Percentiles rank a stretch among this genome's conserved stretches.
Evolutionary conservation across 2,888 invertebrate genomes (phyloP).

Genomic region (Drosophila nr. perissopoda): DNA sequence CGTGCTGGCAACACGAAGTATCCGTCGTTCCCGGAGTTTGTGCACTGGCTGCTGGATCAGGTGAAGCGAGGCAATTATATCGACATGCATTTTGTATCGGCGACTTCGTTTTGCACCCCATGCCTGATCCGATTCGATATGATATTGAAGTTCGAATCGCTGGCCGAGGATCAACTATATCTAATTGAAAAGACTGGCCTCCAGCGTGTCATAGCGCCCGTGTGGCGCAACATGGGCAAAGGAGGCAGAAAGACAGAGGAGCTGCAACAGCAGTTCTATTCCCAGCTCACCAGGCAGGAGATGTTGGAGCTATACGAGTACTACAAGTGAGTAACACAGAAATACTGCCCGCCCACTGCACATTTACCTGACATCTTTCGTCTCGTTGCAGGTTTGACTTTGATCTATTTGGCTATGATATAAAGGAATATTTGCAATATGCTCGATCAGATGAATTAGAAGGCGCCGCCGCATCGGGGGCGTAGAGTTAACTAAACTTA

Average conservation of each 20-base stretch:
- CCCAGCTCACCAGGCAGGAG: conserved; percentile 90
- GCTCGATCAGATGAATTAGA: conserved; percentile 51
- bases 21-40: conserved; percentile 93
- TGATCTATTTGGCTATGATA: conserved; percentile 93
- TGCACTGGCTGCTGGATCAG: conserved; percentile 91
- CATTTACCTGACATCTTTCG: not conserved
- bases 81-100: conserved; percentile 96
- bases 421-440: conserved; percentile 88
- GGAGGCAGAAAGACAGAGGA: conserved; percentile 90
- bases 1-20: conserved; percentile 86
- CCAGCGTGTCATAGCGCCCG: conserved; percentile 91
- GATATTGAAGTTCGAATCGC: conserved; percentile 92
- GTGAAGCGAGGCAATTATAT: conserved; percentile 86
- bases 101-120: conserved; percentile 93
- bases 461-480: conserved; percentile 50
- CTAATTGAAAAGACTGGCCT: conserved; percentile 91
- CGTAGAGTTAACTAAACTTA: conserved; percentile 45
- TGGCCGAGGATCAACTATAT: conserved; percentile 93
- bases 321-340: conserved; percentile 87
- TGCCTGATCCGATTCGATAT: conserved; percentile 93
- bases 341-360: not conserved
- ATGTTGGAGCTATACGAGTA: conserved; percentile 91
- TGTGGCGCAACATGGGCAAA: conserved; percentile 93
- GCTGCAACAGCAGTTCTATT: conserved; percentile 91
- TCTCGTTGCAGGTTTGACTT: conserved; percentile 90